These are phyloP conservation scores for Patella pellucida DNA, from an alignment of 2,888 invertebrate species.

Conservation along the genomic window DNA sequence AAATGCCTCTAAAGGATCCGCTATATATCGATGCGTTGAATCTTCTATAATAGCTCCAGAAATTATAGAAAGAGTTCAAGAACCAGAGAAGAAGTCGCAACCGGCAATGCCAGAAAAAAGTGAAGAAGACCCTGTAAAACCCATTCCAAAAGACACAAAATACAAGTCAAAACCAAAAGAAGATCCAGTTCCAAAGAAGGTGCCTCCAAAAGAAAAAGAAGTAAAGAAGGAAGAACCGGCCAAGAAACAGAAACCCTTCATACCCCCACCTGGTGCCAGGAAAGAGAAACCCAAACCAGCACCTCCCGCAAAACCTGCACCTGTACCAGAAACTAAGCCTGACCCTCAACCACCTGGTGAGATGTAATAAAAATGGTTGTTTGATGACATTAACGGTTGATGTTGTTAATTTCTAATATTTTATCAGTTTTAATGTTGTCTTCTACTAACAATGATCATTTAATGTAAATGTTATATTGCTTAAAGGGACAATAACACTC, in stretches of 20 bases:
- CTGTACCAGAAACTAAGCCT: background rate
- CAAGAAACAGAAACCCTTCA: background rate
- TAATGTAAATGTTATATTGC: too few species aligned
- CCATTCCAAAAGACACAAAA: too few species aligned
- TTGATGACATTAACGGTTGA: background rate
- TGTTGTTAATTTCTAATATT: background rate
- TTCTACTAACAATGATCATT: too few species aligned
- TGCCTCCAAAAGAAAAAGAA: background rate
- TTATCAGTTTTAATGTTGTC: too few species aligned
- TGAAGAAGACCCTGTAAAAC: too few species aligned
- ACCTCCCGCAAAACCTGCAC: background rate
- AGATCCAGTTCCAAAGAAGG: background rate
- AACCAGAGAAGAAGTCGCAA: too few species aligned
- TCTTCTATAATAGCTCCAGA: too few species aligned
- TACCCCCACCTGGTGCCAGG: background rate
- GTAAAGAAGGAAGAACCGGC: conserved; percentile 3
- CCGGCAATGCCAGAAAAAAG: too few species aligned
- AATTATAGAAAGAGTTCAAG: too few species aligned
- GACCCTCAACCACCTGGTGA: background rate
- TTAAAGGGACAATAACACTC: too few species aligned
- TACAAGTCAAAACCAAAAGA: background rate
- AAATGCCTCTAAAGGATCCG: too few species aligned
- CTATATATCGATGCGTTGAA: too few species aligned
- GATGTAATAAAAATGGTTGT: background rate
- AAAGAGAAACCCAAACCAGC: conserved; percentile 5